Evolutionary conservation across 2,113 vertebrate genomes (phyloP).

Genomic region (Phalacrocorax carbo): DNA sequence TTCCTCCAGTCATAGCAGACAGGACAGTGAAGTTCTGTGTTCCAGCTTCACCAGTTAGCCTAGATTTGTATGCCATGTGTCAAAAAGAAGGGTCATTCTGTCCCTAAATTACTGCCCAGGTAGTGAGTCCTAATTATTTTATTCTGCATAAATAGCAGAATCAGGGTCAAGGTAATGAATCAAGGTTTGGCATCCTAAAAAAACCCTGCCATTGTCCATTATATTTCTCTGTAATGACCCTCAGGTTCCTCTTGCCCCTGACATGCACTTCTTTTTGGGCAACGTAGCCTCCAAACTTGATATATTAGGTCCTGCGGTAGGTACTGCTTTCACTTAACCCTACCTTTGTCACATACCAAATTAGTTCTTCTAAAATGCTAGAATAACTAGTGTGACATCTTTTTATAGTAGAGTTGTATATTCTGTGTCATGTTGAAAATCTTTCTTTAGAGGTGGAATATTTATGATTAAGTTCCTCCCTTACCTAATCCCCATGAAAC

Average conservation of each 20-base stretch:
- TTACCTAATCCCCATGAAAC: not conserved
- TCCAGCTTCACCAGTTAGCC: not conserved
- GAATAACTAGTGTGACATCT: not conserved
- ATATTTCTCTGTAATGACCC: not conserved
- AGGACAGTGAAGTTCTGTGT: not conserved
- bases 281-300: not conserved
- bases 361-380: not conserved
- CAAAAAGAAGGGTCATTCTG: not conserved
- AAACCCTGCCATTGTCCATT: not conserved
- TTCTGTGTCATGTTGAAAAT: not conserved
- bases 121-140: not conserved
- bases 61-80: not conserved
- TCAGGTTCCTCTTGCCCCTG: not conserved
- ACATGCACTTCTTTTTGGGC: not conserved
- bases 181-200: not conserved
- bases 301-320: not conserved
- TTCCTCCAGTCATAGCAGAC: not conserved
- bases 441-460: not conserved
- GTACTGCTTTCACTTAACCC: not conserved
- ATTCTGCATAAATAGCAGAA: not conserved
- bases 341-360: not conserved
- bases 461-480: not conserved
- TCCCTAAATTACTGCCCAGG: not conserved
- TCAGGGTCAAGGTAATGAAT: accelerated
- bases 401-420: not conserved